Percentiles rank a stretch among this genome's conserved stretches.
Evolutionary conservation across 2,888 invertebrate species (phyloP).

Genomic region (Peribatodes rhomboidaria): DNA sequence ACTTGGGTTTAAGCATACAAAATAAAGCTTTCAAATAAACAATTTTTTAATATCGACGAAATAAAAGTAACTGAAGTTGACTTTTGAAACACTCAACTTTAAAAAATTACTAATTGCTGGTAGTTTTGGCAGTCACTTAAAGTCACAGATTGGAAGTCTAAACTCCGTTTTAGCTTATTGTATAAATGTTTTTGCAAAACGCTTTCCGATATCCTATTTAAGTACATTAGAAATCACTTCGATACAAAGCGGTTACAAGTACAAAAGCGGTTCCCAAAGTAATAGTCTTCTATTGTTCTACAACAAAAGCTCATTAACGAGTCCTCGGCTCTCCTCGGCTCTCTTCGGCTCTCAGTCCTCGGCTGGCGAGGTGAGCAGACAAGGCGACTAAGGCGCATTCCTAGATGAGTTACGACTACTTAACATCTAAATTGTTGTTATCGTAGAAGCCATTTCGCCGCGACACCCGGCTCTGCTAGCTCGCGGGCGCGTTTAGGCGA

Average conservation of each 20-base stretch:
- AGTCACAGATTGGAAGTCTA: background rate
- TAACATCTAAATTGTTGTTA: constrained; percentile 64
- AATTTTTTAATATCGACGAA: no score
- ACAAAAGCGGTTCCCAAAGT: constrained; percentile 28
- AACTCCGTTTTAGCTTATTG: no score
- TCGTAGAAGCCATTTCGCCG: constrained; percentile 66
- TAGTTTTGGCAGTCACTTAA: background rate
- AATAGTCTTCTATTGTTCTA: constrained; percentile 42
- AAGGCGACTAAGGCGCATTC: constrained; percentile 65
- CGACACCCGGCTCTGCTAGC: constrained; percentile 35
- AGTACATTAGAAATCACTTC: background rate
- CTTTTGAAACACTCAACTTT: no score
- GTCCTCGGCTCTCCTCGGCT: constrained; percentile 17
- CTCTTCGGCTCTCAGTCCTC: no score
- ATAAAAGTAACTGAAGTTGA: no score
- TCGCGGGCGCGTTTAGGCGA: background rate
- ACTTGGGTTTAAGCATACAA: no score
- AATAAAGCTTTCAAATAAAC: no score
- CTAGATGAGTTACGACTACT: constrained; percentile 75
- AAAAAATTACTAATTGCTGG: background rate
- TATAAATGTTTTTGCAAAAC: background rate
- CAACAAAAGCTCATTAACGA: constrained; percentile 52
- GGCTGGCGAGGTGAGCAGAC: constrained; percentile 50
- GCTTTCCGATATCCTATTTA: background rate
- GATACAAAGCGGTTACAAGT: background rate